These are phyloP conservation scores for Gymnobelideus leadbeateri DNA, from an alignment of 2,113 vertebrate species.

Conservation along the genomic window DNA sequence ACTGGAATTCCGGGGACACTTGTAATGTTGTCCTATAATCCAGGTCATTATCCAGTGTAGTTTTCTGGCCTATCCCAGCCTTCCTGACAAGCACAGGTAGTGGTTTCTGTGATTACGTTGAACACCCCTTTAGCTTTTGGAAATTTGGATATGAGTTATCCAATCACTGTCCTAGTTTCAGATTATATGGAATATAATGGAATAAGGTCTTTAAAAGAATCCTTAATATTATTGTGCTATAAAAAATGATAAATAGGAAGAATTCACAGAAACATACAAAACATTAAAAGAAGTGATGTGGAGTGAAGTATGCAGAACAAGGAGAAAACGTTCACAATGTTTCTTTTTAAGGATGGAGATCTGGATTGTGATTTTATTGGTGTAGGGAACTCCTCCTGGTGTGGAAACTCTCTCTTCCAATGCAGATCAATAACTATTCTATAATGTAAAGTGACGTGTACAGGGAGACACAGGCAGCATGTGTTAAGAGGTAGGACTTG, in stretches of 20 bases:
- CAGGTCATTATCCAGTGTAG: not conserved
- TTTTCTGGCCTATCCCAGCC: slow-evolving; percentile 35
- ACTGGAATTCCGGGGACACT: slow-evolving; percentile 44
- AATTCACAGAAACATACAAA: not conserved
- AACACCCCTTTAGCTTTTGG: slow-evolving; percentile 55
- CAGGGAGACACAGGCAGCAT: not conserved
- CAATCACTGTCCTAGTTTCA: slow-evolving; percentile 60
- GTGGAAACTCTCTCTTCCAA: not conserved
- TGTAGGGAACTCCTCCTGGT: not conserved
- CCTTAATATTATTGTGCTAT: not conserved
- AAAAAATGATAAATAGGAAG: not conserved
- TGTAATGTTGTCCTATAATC: slow-evolving; percentile 40
- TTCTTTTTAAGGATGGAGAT: not conserved
- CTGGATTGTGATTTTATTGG: not conserved
- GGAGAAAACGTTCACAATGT: not conserved
- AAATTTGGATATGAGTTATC: slow-evolving; percentile 51
- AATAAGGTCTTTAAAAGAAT: slow-evolving; percentile 48
- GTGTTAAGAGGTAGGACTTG: not conserved
- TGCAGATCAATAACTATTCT: not conserved
- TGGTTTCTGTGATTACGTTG: slow-evolving; percentile 60
- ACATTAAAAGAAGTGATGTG: not conserved
- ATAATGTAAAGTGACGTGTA: not conserved
- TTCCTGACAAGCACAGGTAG: slow-evolving; percentile 37
- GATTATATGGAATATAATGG: slow-evolving; percentile 21
- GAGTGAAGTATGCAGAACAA: not conserved